These are phyloP conservation scores for Popillia japonica DNA, from an alignment of 1,140 invertebrate genomes.

Conservation along the genomic window DNA sequence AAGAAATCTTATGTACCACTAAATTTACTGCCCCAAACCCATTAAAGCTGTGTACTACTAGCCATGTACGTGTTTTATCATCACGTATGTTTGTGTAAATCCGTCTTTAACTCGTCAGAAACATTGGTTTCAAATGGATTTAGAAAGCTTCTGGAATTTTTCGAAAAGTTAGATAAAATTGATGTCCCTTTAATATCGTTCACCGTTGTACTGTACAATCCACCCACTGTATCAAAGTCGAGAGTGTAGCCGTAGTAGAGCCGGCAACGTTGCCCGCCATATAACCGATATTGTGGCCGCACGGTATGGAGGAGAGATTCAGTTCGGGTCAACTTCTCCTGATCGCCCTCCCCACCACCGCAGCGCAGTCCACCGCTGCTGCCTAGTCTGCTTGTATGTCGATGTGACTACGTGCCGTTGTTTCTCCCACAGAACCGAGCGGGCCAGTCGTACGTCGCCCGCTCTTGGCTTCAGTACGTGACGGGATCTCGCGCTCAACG, in stretches of 20 bases:
- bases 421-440: slow-evolving; percentile 40
- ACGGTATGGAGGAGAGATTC: slow-evolving; percentile 57
- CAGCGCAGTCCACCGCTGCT: slow-evolving; percentile 21
- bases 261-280: slow-evolving; percentile 48
- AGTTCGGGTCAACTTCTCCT: slow-evolving; percentile 57
- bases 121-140: background rate
- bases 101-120: too few species aligned
- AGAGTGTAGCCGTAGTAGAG: slow-evolving; percentile 33
- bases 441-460: slow-evolving; percentile 53
- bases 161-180: too few species aligned
- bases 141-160: background rate
- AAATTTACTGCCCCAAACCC: too few species aligned
- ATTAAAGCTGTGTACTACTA: too few species aligned
- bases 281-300: slow-evolving; percentile 61
- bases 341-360: slow-evolving; percentile 43
- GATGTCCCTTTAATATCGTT: background rate
- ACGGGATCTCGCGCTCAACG: slow-evolving; percentile 35
- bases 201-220: slow-evolving; percentile 41
- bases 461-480: slow-evolving; percentile 42
- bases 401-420: slow-evolving; percentile 44
- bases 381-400: background rate
- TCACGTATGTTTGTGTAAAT: too few species aligned
- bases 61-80: too few species aligned
- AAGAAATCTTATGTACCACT: too few species aligned
- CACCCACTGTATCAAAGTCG: slow-evolving; percentile 55